These are phyloP conservation scores for Bothrops jararaca DNA, from an alignment of 2,113 vertebrate species.

Conservation along the genomic window DNA sequence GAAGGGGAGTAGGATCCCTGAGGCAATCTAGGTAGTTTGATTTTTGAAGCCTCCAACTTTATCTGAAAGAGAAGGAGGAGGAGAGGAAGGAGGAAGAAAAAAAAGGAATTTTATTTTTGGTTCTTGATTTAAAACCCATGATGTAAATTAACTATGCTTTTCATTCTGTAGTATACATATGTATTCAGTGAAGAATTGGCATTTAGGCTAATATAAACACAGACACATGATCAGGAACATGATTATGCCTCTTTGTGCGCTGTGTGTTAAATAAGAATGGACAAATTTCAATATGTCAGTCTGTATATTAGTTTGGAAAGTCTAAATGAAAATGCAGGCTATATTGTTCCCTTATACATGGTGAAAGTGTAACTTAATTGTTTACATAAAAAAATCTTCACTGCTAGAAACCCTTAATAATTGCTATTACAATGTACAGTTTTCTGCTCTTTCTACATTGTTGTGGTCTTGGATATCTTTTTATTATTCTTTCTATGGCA, in stretches of 20 bases:
- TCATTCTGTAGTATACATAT: not conserved
- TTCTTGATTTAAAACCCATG: conserved; percentile 4
- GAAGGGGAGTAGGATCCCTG: conserved; percentile 87
- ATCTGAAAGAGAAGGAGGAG: conserved; percentile 74
- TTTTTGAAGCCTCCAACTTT: conserved; percentile 88
- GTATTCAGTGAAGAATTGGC: not conserved
- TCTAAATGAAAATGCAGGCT: not conserved
- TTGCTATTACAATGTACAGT: not conserved
- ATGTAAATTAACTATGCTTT: not conserved
- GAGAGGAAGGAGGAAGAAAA: conserved; percentile 34
- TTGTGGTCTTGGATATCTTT: not conserved
- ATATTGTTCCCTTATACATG: not conserved
- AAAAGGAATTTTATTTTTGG: not conserved
- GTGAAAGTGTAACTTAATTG: not conserved
- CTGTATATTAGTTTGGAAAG: not conserved
- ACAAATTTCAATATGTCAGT: not conserved
- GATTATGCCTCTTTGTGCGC: not conserved
- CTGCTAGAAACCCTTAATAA: not conserved
- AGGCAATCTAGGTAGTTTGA: conserved; percentile 89
- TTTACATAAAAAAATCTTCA: not conserved
- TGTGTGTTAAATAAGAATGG: not conserved
- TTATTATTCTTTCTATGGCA: not conserved
- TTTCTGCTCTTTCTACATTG: not conserved
- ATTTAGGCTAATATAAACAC: not conserved
- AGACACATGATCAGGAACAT: not conserved